Conservation (phyloP, 2,888 invertebrate species). For the Stenolophus ochropezus region DNA sequence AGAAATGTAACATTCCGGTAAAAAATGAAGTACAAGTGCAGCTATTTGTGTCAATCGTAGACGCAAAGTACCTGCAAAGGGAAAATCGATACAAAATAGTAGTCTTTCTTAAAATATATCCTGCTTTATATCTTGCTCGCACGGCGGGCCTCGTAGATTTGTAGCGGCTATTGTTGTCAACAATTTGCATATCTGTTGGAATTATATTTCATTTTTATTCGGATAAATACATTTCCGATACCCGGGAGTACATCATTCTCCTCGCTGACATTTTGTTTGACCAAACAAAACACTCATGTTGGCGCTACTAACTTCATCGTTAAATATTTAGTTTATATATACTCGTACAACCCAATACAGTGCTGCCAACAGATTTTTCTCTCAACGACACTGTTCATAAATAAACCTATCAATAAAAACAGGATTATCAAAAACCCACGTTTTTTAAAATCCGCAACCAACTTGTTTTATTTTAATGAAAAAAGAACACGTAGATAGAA, state of each 20-base stretch:
- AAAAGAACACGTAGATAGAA: too few species aligned
- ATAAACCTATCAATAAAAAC: too few species aligned
- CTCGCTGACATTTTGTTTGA: background rate
- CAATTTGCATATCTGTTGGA: constrained; percentile 15
- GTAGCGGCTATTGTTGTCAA: background rate
- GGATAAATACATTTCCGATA: background rate
- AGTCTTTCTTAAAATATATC: constrained; percentile 31
- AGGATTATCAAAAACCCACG: too few species aligned
- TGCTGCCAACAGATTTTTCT: background rate
- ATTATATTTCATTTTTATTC: constrained; percentile 2
- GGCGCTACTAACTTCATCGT: background rate
- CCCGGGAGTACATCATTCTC: background rate
- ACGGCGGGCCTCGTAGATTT: background rate
- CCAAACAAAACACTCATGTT: background rate
- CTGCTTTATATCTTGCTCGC: constrained; percentile 5
- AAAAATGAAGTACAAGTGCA: constrained; percentile 20
- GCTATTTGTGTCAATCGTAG: constrained; percentile 33
- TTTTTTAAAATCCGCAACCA: too few species aligned
- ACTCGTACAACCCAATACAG: background rate
- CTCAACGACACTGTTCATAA: background rate
- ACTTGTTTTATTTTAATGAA: too few species aligned
- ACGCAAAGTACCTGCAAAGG: constrained; percentile 37
- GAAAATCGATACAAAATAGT: constrained; percentile 32
- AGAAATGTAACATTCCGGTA: background rate
- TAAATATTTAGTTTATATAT: background rate